These are phyloP conservation scores for Xylocampa areola DNA, from an alignment of 2,888 invertebrate species.

Conservation along the genomic window DNA sequence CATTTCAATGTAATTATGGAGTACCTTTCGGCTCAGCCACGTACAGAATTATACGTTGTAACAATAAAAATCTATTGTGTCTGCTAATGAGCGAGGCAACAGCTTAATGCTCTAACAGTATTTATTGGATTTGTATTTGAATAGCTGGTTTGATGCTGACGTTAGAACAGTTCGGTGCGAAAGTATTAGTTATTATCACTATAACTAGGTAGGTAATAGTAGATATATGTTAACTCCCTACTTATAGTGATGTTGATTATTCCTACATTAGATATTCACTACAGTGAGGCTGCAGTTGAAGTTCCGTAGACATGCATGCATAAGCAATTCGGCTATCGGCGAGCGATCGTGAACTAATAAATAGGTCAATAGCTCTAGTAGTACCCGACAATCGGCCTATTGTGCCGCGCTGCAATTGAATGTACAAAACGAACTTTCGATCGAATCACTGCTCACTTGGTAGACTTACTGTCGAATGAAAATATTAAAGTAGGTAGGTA, in stretches of 20 bases:
- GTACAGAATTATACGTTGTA: too few relatives aligned
- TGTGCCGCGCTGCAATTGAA: constrained; percentile 44
- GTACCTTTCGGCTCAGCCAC: too few relatives aligned
- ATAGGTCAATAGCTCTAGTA: constrained; percentile 82
- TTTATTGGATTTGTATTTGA: too few relatives aligned
- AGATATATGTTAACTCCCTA: too few relatives aligned
- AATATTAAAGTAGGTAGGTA: neutral
- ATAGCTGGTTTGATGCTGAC: too few relatives aligned
- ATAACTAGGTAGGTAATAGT: too few relatives aligned
- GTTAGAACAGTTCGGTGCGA: too few relatives aligned
- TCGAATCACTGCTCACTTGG: constrained; percentile 27
- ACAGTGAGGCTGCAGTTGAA: constrained; percentile 76
- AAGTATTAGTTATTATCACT: too few relatives aligned
- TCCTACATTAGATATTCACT: constrained; percentile 75
- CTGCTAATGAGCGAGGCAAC: too few relatives aligned
- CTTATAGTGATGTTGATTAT: constrained; percentile 63
- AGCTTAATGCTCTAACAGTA: too few relatives aligned
- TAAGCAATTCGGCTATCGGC: constrained; percentile 80
- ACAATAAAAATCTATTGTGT: too few relatives aligned
- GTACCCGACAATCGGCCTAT: constrained; percentile 53
- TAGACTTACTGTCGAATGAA: neutral
- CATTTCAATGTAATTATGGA: too few relatives aligned
- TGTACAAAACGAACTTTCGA: constrained; percentile 44
- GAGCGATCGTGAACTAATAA: constrained; percentile 79
- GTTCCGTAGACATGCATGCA: constrained; percentile 84